Percentiles rank a stretch among this genome's conserved stretches.
Evolutionary conservation across 2,113 vertebrate species (phyloP).

Genomic region (Trichechus manatus): DNA sequence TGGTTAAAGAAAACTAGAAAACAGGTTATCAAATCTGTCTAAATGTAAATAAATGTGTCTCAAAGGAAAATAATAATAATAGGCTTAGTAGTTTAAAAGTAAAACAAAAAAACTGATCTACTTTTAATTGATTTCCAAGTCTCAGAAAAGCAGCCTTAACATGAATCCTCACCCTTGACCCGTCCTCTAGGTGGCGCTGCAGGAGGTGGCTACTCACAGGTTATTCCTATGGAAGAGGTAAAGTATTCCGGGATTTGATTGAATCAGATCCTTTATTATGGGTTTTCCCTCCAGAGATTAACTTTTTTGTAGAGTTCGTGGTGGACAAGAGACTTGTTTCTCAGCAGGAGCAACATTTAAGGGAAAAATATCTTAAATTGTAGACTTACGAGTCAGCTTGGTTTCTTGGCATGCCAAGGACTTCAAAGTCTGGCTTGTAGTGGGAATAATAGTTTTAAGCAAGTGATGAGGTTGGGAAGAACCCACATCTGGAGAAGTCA

Average conservation of each 20-base stretch:
- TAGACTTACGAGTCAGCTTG: conserved; percentile 25
- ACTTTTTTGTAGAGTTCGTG: background rate
- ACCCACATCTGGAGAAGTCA: background rate
- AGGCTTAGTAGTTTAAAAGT: background rate
- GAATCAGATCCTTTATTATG: background rate
- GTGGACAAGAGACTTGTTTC: conserved; percentile 12
- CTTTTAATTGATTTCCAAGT: conserved; percentile 22
- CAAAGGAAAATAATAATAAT: conserved; percentile 59
- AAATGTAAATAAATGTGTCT: background rate
- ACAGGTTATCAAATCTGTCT: conserved; percentile 41
- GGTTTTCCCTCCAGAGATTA: conserved; percentile 11
- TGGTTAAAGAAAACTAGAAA: conserved; percentile 61
- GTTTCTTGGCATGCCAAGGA: conserved; percentile 14
- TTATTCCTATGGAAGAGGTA: conserved; percentile 99
- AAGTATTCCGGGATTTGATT: conserved; percentile 31
- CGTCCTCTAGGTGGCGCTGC: conserved; percentile 95
- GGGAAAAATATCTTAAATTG: background rate
- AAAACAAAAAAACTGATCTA: background rate
- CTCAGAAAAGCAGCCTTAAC: background rate
- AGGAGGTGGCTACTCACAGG: conserved; percentile 98
- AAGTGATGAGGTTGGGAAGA: background rate
- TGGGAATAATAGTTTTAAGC: conserved; percentile 4
- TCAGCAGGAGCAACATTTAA: background rate
- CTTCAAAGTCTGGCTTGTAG: background rate
- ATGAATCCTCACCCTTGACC: conserved; percentile 29